Percentiles rank a stretch among this genome's conserved stretches.
phyloP scores from a whole-genome alignment of 2,797 vertebrate species.

The Rallus crepitans region DNA sequence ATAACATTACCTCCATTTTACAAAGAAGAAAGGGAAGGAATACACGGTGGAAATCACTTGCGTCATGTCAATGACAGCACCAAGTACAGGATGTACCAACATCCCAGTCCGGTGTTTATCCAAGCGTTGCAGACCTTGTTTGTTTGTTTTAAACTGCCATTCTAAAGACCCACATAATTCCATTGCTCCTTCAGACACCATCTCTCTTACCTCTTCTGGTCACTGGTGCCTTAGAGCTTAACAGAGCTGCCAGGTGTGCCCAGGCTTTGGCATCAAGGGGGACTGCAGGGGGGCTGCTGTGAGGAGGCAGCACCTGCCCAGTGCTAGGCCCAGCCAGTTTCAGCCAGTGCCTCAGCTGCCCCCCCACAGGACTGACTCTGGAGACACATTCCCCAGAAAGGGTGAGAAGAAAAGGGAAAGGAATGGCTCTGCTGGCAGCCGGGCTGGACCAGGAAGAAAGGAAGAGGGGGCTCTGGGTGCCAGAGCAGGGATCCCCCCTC shows the following conservation, averaged over 20 bases:
- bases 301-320: not conserved
- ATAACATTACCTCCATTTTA: not conserved
- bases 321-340: not conserved
- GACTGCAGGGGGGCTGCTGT: rapidly evolving
- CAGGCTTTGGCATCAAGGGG: not conserved
- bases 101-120: not conserved
- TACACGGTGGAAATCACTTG: not conserved
- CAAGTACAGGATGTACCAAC: not conserved
- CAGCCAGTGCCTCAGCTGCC: rapidly evolving
- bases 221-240: not conserved
- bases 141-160: not conserved
- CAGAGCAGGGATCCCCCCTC: not conserved
- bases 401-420: rapidly evolving
- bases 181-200: not conserved
- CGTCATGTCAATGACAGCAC: not conserved
- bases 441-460: not conserved
- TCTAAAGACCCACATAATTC: not conserved
- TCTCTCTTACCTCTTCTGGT: not conserved
- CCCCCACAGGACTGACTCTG: not conserved
- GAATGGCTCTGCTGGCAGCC: not conserved
- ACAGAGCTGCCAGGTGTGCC: rapidly evolving
- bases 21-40: not conserved
- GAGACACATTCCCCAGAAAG: too few relatives aligned
- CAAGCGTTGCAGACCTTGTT: not conserved
- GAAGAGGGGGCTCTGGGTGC: rapidly evolving